phyloP scores from a whole-genome alignment of 1,140 invertebrate species.

The Bombus confusus region DNA sequence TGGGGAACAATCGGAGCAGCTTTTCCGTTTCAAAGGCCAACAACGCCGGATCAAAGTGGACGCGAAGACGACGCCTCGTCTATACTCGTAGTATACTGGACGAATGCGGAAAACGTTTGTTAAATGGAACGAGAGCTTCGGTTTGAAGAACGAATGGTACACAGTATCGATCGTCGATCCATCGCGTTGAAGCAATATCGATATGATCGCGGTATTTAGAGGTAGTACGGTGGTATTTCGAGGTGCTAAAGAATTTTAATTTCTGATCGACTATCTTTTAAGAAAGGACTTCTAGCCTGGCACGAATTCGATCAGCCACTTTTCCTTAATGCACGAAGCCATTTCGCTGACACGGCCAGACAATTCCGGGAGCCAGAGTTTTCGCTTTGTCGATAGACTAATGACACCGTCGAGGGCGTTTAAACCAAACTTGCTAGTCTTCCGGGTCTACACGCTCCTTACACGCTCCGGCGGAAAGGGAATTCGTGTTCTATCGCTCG shows the following conservation, averaged over 20 bases:
- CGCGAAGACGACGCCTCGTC: neutral
- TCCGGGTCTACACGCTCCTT: slow-evolving; percentile 22
- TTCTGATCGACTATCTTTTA: too few relatives aligned
- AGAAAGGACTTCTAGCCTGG: neutral
- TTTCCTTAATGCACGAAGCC: neutral
- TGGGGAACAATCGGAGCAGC: slow-evolving; percentile 36
- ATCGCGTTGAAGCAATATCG: neutral
- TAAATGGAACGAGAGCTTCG: neutral
- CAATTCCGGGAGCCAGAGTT: slow-evolving; percentile 10
- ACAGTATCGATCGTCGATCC: neutral
- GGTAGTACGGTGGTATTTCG: neutral
- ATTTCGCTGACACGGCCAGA: slow-evolving; percentile 9
- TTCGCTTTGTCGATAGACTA: slow-evolving; percentile 24
- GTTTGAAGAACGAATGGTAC: too few relatives aligned
- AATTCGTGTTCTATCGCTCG: slow-evolving; percentile 70
- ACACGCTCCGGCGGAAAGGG: slow-evolving; percentile 41
- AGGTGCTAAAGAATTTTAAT: neutral
- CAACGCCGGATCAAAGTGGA: neutral
- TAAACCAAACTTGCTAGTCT: slow-evolving; percentile 1
- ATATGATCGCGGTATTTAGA: neutral
- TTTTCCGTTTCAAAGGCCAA: neutral
- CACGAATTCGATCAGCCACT: neutral
- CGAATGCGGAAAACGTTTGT: neutral
- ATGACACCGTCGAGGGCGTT: slow-evolving; percentile 22
- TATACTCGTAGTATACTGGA: too few relatives aligned